Percentiles rank a stretch among this genome's conserved stretches.
Conservation (phyloP, 2,888 invertebrate species). For the Dicyrtoma fusca region DNA sequence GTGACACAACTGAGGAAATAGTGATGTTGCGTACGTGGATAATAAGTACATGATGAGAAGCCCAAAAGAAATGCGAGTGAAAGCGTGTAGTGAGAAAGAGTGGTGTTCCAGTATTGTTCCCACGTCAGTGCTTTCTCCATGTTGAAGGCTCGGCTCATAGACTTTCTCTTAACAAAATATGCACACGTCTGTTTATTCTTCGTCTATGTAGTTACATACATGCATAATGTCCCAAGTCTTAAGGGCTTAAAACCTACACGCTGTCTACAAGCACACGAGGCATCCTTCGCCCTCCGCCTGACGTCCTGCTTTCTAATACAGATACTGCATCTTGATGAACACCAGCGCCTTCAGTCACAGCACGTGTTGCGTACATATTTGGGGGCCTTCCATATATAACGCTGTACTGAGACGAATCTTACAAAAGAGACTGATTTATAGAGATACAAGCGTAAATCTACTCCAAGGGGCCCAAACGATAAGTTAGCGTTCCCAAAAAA, state of each 20-base stretch:
- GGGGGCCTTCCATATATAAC: too few species aligned
- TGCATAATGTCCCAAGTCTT: background rate
- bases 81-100: too few species aligned
- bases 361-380: too few species aligned
- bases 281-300: background rate
- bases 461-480: too few species aligned
- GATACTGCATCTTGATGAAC: background rate
- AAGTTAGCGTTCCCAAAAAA: too few species aligned
- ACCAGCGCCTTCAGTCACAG: background rate
- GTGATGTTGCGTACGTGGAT: too few species aligned
- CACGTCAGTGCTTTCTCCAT: background rate
- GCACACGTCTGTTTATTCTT: background rate
- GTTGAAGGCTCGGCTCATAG: background rate
- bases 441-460: too few species aligned
- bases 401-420: too few species aligned
- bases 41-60: too few species aligned
- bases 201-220: too few species aligned
- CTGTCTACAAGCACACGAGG: background rate
- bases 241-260: constrained; percentile 1
- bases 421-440: too few species aligned
- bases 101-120: background rate
- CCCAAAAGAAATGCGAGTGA: background rate
- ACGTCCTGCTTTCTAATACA: background rate
- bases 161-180: background rate
- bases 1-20: too few species aligned